phyloP scores from a whole-genome alignment of 2,797 vertebrate genomes.

The Eurystomus glaucurus region DNA sequence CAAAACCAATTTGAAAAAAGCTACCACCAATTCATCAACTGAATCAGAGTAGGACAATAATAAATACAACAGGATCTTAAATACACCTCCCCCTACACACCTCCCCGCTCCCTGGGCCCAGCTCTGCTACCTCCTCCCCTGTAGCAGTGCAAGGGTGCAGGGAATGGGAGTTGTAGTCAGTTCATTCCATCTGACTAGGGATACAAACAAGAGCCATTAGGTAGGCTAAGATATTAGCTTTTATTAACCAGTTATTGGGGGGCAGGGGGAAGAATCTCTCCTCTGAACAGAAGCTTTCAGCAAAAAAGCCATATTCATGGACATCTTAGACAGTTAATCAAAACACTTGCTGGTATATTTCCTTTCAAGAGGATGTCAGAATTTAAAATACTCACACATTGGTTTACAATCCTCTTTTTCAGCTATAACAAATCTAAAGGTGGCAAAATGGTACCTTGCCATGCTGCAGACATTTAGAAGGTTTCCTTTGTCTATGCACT shows the following conservation, averaged over 20 bases:
- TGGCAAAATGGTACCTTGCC: neutral
- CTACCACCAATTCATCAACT: too few relatives aligned
- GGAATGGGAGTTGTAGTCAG: too few relatives aligned
- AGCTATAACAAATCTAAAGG: neutral
- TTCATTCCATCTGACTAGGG: neutral
- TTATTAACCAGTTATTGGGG: neutral
- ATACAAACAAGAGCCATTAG: neutral
- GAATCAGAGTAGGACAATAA: too few relatives aligned
- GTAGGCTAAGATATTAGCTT: neutral
- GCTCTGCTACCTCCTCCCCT: too few relatives aligned
- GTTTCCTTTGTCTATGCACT: neutral
- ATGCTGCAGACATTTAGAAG: neutral
- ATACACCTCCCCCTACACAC: too few relatives aligned
- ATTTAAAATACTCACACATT: neutral
- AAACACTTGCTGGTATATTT: neutral
- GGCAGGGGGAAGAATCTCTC: too few relatives aligned
- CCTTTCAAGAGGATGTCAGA: neutral
- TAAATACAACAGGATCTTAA: too few relatives aligned
- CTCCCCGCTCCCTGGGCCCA: too few relatives aligned
- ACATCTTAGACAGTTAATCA: neutral
- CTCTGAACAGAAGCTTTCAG: neutral
- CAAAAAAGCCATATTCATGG: neutral
- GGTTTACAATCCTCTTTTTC: neutral
- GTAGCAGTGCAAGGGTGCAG: too few relatives aligned
- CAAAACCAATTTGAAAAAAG: too few relatives aligned